phyloP scores from a whole-genome alignment of 2,888 invertebrate species.

The Epinotia demarniana region DNA sequence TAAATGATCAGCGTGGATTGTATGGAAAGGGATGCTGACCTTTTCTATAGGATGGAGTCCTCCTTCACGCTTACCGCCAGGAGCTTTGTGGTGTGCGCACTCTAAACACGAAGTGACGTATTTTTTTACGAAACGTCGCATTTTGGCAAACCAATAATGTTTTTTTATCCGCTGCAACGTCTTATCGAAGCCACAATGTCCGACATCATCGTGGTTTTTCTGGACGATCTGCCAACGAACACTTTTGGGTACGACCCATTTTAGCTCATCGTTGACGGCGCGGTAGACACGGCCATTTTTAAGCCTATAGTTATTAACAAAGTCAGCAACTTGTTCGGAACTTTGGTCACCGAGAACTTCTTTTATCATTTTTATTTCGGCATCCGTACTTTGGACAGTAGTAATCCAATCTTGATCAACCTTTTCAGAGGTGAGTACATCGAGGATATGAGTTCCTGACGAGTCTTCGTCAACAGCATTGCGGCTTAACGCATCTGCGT shows the following conservation, averaged over 20 bases:
- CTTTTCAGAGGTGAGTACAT: too few relatives aligned
- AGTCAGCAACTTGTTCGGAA: background rate
- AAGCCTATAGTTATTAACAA: conserved; percentile 22
- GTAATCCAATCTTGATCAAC: too few relatives aligned
- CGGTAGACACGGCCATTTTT: conserved; percentile 34
- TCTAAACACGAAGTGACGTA: conserved; percentile 13
- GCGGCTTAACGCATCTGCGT: too few relatives aligned
- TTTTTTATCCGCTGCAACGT: conserved; percentile 47
- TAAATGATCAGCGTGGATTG: conserved; percentile 43
- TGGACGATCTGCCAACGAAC: conserved; percentile 49
- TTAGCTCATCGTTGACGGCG: conserved; percentile 2
- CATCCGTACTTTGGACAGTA: too few relatives aligned
- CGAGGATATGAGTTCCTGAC: too few relatives aligned
- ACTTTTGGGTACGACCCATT: conserved; percentile 48
- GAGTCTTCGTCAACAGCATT: too few relatives aligned
- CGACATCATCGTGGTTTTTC: conserved; percentile 50
- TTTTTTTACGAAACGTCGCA: conserved; percentile 30
- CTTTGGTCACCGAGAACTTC: background rate
- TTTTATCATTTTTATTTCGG: too few relatives aligned
- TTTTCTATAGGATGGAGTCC: conserved; percentile 41
- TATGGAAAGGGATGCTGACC: conserved; percentile 39
- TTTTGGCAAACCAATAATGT: conserved; percentile 32
- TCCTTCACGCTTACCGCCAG: conserved; percentile 26
- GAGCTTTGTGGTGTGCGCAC: conserved; percentile 36
- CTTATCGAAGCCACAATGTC: conserved; percentile 52